phyloP scores from a whole-genome alignment of 2,113 vertebrate species.

The Callorhinus ursinus region DNA sequence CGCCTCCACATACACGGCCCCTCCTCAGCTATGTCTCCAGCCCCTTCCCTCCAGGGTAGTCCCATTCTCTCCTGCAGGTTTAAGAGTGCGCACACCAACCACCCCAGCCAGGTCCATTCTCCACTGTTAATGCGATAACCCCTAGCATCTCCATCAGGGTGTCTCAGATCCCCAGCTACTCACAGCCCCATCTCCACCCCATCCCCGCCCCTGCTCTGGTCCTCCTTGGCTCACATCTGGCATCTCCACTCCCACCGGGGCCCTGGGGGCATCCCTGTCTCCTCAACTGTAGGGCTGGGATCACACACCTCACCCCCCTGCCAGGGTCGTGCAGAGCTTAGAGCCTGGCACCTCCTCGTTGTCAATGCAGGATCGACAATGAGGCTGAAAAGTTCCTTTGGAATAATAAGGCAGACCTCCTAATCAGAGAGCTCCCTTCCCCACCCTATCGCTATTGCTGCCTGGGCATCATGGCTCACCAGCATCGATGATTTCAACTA shows the following conservation, averaged over 20 bases:
- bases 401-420: not conserved
- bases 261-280: rapidly evolving
- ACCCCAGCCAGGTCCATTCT: too few species aligned
- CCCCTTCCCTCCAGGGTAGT: not conserved
- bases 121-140: not conserved
- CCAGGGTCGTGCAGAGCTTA: too few species aligned
- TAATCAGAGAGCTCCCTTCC: not conserved
- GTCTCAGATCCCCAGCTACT: not conserved
- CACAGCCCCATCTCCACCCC: not conserved
- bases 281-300: not conserved
- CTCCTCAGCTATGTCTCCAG: not conserved
- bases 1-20: not conserved
- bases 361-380: not conserved
- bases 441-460: not conserved
- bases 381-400: not conserved
- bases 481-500: not conserved
- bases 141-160: too few species aligned
- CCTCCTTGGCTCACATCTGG: not conserved
- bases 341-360: not conserved
- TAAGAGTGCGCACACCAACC: not conserved
- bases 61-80: not conserved
- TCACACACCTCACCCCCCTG: not conserved
- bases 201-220: too few species aligned
- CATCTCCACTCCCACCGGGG: not conserved
- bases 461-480: not conserved